Conservation (phyloP, 2,113 vertebrate genomes). For the Pelusios castaneus region DNA sequence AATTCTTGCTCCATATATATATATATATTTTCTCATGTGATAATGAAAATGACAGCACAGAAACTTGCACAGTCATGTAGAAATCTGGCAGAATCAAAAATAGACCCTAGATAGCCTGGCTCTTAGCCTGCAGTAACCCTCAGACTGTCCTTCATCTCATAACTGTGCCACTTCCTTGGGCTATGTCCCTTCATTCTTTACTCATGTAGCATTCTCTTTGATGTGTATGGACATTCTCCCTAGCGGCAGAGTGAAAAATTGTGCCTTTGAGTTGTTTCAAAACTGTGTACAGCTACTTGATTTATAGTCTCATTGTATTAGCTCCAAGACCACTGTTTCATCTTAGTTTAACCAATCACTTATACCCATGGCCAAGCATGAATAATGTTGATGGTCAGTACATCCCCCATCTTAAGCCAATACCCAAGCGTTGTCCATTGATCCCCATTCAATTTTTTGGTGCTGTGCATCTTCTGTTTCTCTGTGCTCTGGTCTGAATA, state of each 20-base stretch:
- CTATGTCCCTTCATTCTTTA: not conserved
- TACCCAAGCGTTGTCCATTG: not conserved
- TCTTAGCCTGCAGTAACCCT: not conserved
- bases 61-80: not conserved
- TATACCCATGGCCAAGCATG: not conserved
- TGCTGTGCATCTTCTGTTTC: not conserved
- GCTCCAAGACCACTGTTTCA: not conserved
- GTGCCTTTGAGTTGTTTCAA: not conserved
- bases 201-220: fast-evolving
- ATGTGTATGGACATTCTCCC: not conserved
- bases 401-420: not conserved
- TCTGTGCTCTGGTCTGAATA: not conserved
- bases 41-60: not conserved
- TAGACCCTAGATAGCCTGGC: not conserved
- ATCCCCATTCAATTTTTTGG: not conserved
- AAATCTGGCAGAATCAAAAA: not conserved
- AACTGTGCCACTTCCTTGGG: fast-evolving
- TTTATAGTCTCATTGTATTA: not conserved
- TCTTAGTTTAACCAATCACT: not conserved
- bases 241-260: not conserved
- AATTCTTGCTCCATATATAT: not conserved
- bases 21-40: not conserved
- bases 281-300: not conserved
- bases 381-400: not conserved
- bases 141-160: not conserved